phyloP scores from a whole-genome alignment of 1,140 invertebrate species.

The Kradibia gibbosae region DNA sequence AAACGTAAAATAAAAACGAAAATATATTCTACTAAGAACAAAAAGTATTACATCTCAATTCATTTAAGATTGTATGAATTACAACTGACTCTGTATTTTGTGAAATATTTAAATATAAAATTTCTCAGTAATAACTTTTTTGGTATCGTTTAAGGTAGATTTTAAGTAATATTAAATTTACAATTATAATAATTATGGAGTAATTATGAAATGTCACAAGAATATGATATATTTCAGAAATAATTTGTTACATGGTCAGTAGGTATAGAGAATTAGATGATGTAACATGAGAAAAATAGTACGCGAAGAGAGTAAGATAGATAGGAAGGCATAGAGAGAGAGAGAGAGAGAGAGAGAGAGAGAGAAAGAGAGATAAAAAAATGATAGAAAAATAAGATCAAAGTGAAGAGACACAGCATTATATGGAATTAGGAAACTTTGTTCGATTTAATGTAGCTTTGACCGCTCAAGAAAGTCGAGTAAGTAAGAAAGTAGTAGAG shows the following conservation, averaged over 20 bases:
- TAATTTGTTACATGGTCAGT: background rate
- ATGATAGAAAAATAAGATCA: background rate
- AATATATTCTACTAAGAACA: no score
- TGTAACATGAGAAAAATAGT: background rate
- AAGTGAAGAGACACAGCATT: constrained; percentile 31
- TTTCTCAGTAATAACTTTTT: no score
- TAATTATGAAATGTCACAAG: background rate
- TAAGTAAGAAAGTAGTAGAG: constrained; percentile 23
- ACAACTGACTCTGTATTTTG: no score
- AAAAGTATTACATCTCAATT: no score
- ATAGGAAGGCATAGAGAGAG: background rate
- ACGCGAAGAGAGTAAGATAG: no score
- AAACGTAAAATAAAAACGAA: no score
- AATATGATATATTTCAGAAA: background rate
- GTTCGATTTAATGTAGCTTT: constrained; percentile 43
- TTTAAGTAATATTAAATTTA: background rate
- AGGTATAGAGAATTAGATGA: background rate
- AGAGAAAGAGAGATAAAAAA: background rate
- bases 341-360: background rate
- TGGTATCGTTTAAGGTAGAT: no score
- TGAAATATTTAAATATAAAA: no score
- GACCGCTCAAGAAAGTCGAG: constrained; percentile 40
- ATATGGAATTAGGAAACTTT: constrained; percentile 47
- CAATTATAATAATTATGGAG: background rate
- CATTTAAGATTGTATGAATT: no score